Conservation (phyloP, 2,888 invertebrate species). For the Halocaridina rubra region DNA sequence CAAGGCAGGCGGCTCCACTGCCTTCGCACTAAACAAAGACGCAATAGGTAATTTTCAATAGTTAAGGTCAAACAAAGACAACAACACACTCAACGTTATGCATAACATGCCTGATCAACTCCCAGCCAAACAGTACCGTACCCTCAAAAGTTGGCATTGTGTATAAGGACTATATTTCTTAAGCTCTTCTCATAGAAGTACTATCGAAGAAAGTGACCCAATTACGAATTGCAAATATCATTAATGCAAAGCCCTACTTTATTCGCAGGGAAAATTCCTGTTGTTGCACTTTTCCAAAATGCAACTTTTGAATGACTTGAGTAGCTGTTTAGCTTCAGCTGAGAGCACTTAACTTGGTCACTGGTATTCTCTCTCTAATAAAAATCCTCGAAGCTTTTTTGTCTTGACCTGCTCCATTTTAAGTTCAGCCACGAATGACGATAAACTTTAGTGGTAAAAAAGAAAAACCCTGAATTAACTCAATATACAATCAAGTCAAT, state of each 20-base stretch:
- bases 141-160: neutral
- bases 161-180: neutral
- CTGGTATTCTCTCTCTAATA: slow-evolving; percentile 17
- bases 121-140: slow-evolving; percentile 6
- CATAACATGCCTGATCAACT: slow-evolving; percentile 12
- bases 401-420: too few relatives aligned
- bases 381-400: too few relatives aligned
- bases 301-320: slow-evolving; percentile 11
- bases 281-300: neutral
- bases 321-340: neutral
- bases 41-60: too few relatives aligned
- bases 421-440: too few relatives aligned
- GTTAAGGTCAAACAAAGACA: slow-evolving; percentile 36
- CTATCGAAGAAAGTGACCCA: neutral
- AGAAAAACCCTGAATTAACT: too few relatives aligned
- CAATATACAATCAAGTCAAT: too few relatives aligned
- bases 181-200: neutral
- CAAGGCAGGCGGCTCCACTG: too few relatives aligned
- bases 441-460: too few relatives aligned
- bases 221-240: too few relatives aligned
- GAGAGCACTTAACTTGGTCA: slow-evolving; percentile 34
- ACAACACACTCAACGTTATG: slow-evolving; percentile 37
- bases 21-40: slow-evolving; percentile 40
- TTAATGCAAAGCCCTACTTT: too few relatives aligned
- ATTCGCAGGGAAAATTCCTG: neutral